phyloP scores from a whole-genome alignment of 2,113 vertebrate species.

The Amazona guildingii region DNA sequence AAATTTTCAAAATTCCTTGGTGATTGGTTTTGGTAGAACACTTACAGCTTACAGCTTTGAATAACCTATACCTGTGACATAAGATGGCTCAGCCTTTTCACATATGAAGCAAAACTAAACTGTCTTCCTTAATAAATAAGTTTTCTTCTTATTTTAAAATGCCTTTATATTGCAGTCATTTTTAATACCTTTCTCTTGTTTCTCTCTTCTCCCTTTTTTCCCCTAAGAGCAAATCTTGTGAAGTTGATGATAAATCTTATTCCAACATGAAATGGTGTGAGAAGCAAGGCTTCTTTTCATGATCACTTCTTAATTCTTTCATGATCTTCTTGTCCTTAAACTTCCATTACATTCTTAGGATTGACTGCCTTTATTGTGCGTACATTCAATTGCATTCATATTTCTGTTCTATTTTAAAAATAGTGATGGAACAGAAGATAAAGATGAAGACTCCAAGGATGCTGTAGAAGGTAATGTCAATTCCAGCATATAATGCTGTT shows the following conservation, averaged over 20 bases:
- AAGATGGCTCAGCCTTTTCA: background rate
- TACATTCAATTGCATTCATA: background rate
- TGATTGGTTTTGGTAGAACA: background rate
- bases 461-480: slow-evolving; percentile 79
- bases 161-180: background rate
- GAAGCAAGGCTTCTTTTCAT: slow-evolving; percentile 73
- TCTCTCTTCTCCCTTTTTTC: background rate
- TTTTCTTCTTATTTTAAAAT: background rate
- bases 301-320: slow-evolving; percentile 26
- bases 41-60: background rate
- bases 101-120: background rate
- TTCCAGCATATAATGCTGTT: background rate
- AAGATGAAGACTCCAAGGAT: slow-evolving; percentile 85
- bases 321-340: slow-evolving; percentile 34
- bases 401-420: slow-evolving; percentile 52
- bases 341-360: slow-evolving; percentile 33
- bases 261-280: slow-evolving; percentile 72
- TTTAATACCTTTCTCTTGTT: background rate
- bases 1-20: background rate
- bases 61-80: background rate
- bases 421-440: slow-evolving; percentile 92
- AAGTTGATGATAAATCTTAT: slow-evolving; percentile 10
- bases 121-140: background rate
- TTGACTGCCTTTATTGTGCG: background rate
- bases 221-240: background rate